Evolutionary conservation across 2,113 vertebrate species (phyloP).

Genomic region (Stercorarius parasiticus): DNA sequence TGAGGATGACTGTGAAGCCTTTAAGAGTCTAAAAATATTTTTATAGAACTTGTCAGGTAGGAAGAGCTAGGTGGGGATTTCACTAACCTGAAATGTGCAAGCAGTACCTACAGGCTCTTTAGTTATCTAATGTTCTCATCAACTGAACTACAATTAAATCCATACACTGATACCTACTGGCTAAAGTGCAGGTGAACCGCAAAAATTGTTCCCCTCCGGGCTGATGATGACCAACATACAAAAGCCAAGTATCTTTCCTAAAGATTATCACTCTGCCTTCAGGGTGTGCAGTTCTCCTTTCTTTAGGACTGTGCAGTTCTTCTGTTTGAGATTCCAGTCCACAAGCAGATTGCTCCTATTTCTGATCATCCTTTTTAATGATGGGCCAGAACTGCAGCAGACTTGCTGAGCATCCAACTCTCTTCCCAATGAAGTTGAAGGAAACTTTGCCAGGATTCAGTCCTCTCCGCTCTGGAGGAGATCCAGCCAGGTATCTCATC

Average conservation of each 20-base stretch:
- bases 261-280: neutral
- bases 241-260: neutral
- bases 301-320: neutral
- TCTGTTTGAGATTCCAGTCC: neutral
- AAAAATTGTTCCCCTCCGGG: neutral
- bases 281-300: neutral
- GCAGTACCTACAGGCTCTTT: neutral
- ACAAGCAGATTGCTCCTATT: neutral
- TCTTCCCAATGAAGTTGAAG: neutral
- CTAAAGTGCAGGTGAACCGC: neutral
- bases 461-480: neutral
- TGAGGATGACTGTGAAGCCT: neutral
- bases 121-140: neutral
- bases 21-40: neutral
- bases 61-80: neutral
- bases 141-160: neutral
- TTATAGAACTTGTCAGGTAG: neutral
- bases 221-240: neutral
- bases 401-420: neutral
- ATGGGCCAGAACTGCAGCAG: neutral
- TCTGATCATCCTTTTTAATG: neutral
- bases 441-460: neutral
- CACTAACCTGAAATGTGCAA: neutral
- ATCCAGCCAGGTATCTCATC: neutral
- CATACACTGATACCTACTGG: neutral